Evolutionary conservation across 35 echinoderm and acorn worm genomes (phyloP).

Genomic region (Ophiothrix spiculata): DNA sequence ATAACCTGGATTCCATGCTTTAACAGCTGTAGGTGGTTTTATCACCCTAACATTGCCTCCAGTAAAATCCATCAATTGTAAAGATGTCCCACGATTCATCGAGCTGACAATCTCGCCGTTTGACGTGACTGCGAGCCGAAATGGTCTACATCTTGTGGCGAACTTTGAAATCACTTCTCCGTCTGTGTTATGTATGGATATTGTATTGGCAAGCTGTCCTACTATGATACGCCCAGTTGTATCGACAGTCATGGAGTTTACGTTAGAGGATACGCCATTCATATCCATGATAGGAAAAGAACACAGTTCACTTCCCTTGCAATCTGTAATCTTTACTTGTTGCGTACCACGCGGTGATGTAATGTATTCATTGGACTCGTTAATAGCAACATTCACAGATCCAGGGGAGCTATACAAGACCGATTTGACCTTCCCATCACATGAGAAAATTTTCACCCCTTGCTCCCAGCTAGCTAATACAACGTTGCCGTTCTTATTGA

Average conservation of each 20-base stretch:
- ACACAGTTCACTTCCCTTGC: not conserved
- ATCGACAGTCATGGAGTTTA: not conserved
- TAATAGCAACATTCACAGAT: not conserved
- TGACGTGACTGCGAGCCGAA: not conserved
- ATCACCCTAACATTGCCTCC: not conserved
- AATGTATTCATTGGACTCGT: not conserved
- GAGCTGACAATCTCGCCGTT: not conserved
- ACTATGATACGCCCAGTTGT: not conserved
- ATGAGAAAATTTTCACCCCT: not conserved
- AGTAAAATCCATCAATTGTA: not conserved
- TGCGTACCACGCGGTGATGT: not conserved
- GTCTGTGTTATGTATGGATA: not conserved
- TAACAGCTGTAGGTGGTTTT: not conserved
- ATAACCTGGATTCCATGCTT: not conserved
- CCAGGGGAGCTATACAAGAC: not conserved
- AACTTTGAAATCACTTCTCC: not conserved
- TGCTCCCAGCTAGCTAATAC: not conserved
- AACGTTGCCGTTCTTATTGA: not conserved
- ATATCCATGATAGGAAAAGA: not conserved
- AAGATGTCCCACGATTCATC: not conserved
- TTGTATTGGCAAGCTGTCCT: not conserved
- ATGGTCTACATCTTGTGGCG: not conserved
- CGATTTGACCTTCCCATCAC: not conserved
- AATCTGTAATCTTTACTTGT: not conserved
- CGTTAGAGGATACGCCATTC: not conserved